Percentiles rank a stretch among this genome's conserved stretches.
Conservation (phyloP, 1,140 invertebrate species). For the Aphelenchoides besseyi region DNA sequence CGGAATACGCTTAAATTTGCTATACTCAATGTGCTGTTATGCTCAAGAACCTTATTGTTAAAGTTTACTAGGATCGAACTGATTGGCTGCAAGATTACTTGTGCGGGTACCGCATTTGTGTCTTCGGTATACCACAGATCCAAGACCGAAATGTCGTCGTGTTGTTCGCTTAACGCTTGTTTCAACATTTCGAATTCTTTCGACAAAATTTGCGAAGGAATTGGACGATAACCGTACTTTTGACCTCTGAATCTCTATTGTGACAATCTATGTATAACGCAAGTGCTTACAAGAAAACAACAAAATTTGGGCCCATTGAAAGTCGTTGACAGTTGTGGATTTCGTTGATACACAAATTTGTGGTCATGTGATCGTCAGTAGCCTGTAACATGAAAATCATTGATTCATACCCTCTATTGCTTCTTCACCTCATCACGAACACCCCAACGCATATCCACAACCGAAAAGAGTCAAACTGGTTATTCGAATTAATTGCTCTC, state of each 20-base stretch:
- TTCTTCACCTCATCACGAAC: slow-evolving; percentile 68
- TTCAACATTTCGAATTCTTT: slow-evolving; percentile 84
- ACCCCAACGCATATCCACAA: slow-evolving; percentile 98
- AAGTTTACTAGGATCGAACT: slow-evolving; percentile 94
- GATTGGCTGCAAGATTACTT: slow-evolving; percentile 89
- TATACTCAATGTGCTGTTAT: too few relatives aligned
- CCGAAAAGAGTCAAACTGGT: slow-evolving; percentile 67
- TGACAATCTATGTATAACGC: too few relatives aligned
- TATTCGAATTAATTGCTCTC: slow-evolving; percentile 20
- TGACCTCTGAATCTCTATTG: slow-evolving; percentile 70
- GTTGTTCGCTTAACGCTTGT: slow-evolving; percentile 74
- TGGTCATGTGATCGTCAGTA: slow-evolving; percentile 70
- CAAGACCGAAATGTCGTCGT: slow-evolving; percentile 72
- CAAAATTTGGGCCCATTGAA: slow-evolving; percentile 96
- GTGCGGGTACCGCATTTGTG: slow-evolving; percentile 82
- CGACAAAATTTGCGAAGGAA: slow-evolving; percentile 87
- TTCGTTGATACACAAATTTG: slow-evolving; percentile 93
- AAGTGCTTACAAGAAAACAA: slow-evolving; percentile 68
- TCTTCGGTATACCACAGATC: slow-evolving; percentile 95
- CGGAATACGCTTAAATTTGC: slow-evolving; percentile 73
- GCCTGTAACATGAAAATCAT: slow-evolving; percentile 5
- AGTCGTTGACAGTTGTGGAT: slow-evolving; percentile 93
- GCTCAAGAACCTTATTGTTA: slow-evolving; percentile 91
- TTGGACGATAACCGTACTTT: slow-evolving; percentile 94
- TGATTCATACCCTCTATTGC: not conserved